Base-by-base conservation (phyloP, 2,888 invertebrate species). In the Syrphus vitripennis region DNA sequence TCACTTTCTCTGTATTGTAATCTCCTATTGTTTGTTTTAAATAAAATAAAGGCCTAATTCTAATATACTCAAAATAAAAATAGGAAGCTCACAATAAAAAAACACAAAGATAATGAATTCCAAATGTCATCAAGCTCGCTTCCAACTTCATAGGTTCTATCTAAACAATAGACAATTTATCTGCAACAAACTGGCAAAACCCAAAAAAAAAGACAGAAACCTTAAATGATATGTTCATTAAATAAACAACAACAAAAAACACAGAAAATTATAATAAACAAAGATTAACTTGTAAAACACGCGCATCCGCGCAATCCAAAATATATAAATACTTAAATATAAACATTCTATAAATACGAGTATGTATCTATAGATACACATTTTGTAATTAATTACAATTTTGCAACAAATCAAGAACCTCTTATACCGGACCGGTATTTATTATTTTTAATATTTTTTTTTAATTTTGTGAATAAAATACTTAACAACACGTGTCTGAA, bases 401-500 rank as follows among this genome's bases (percentile, higher is more conserved):
- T 63, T 42, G 40, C 40, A 40, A 63, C n/a, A n/a, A n/a, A n/a
- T n/a, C n/a, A n/a, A 63, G 63, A 63, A 29, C 24, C 63, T 42
- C 63, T 45, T 26, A 57, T 57, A 59, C 59, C 37, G 37, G 59
- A 59, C 59, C 37, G 37, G 59, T 59, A 59, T 63, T 63, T 42
- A 42, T 63, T 57, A 31, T 57, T 57, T 31, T 31, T 31, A 19
- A 34, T 12, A 1, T 37, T 24, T 24, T 40, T 10, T 40, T 26
- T 42, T 34, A 9, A n/a, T 61, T 40, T 63, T 42, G 29, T 63
- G 42, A 16, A 63, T 42, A 45, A 42, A 63, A 61, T 40, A 80
- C 67, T 65, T 67, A 40, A 37, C 12, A 80, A 77, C 82, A 84
- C 83, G 80, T 84, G 83, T 59, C 57, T 57, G 59, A 59, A 84